Evolutionary conservation across 2,113 vertebrate genomes (phyloP).

Genomic region (Channa argus): DNA sequence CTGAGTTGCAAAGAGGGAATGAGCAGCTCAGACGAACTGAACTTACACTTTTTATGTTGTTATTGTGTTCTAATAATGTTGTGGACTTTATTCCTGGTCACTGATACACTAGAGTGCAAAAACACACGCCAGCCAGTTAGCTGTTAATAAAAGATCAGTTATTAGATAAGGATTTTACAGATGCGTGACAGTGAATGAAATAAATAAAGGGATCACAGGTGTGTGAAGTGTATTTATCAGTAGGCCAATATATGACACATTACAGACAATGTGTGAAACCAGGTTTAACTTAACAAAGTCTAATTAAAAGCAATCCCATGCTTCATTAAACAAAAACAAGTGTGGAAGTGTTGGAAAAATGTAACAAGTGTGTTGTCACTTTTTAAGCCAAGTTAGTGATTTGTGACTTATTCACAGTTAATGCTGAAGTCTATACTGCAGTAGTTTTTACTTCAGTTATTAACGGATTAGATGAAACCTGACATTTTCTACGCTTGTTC

Average conservation of each 20-base stretch:
- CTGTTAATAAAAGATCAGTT: not conserved
- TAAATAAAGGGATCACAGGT: too few relatives aligned
- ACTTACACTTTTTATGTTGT: conserved; percentile 5
- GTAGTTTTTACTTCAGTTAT: not conserved
- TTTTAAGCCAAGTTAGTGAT: not conserved
- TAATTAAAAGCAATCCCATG: too few relatives aligned
- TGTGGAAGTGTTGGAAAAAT: not conserved
- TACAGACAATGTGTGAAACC: too few relatives aligned
- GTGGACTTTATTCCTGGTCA: not conserved
- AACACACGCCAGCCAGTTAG: not conserved
- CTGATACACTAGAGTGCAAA: not conserved
- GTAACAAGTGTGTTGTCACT: not conserved
- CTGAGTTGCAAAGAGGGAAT: not conserved
- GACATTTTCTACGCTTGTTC: not conserved
- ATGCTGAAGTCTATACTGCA: not conserved
- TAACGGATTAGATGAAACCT: conserved; percentile 15
- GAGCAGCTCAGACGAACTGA: conserved; percentile 8
- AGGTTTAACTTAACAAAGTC: too few relatives aligned
- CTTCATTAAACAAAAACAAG: conserved; percentile 38
- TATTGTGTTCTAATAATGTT: not conserved
- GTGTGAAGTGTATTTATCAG: too few relatives aligned
- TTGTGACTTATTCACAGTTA: too few relatives aligned
- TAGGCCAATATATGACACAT: too few relatives aligned
- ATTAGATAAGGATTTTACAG: not conserved
- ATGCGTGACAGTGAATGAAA: too few relatives aligned